Conservation (phyloP, 1,140 invertebrate genomes). For the Drosophila miranda region DNA sequence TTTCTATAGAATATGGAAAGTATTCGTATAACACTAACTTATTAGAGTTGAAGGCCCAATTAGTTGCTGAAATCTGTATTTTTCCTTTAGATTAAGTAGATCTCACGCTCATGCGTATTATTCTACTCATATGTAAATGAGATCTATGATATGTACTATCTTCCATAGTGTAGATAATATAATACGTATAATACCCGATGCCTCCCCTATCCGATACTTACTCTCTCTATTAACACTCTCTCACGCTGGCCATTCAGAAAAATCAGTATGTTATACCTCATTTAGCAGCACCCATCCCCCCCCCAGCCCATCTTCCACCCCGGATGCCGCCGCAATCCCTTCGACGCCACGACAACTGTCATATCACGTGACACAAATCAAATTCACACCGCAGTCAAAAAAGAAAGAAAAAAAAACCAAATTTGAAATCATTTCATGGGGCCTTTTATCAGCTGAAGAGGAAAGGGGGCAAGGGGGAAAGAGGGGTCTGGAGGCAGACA, state of each 20-base stretch:
- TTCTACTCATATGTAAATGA: too few relatives aligned
- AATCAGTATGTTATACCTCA: slow-evolving; percentile 11
- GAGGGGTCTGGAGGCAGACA: neutral
- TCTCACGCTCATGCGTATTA: too few relatives aligned
- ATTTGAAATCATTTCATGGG: slow-evolving; percentile 12
- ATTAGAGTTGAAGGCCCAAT: too few relatives aligned
- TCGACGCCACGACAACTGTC: slow-evolving; percentile 4
- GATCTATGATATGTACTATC: too few relatives aligned
- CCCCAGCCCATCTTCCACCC: too few relatives aligned
- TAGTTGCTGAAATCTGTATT: too few relatives aligned
- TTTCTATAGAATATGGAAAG: too few relatives aligned
- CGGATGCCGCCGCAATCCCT: too few relatives aligned
- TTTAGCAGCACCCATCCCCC: neutral
- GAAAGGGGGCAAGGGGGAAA: neutral
- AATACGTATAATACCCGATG: neutral
- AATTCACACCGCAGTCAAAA: slow-evolving; percentile 42
- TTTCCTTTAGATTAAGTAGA: too few relatives aligned
- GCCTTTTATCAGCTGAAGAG: slow-evolving; percentile 12
- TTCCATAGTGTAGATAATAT: too few relatives aligned
- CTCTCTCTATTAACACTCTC: slow-evolving; percentile 5
- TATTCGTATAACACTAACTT: too few relatives aligned
- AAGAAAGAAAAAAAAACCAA: slow-evolving; percentile 8
- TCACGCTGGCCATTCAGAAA: slow-evolving; percentile 13
- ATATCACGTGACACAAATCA: slow-evolving; percentile 63
- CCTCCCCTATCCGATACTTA: neutral